Percentiles rank a stretch among this genome's conserved stretches.
Conservation (phyloP, 2,113 vertebrate species). For the Ciconia boyciana region DNA sequence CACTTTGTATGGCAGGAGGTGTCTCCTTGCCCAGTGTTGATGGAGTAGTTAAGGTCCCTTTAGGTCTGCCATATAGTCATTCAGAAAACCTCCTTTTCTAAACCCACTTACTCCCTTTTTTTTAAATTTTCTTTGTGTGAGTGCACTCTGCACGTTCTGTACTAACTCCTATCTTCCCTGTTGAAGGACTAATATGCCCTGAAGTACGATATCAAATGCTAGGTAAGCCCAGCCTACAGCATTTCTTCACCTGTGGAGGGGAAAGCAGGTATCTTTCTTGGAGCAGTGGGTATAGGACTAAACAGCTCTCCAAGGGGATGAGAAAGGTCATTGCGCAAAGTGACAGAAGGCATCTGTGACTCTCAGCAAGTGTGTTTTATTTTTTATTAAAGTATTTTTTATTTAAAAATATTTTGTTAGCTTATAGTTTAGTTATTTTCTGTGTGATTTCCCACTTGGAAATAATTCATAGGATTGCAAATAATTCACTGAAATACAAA, state of each 20-base stretch:
- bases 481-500: not conserved
- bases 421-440: not conserved
- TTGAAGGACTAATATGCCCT: not conserved
- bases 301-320: not conserved
- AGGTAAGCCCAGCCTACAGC: not conserved
- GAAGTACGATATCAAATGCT: not conserved
- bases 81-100: not conserved
- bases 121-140: too few relatives aligned
- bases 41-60: too few relatives aligned
- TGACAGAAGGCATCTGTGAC: not conserved
- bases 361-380: not conserved
- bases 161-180: not conserved
- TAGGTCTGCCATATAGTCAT: accelerated
- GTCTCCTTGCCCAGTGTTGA: not conserved
- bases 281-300: not conserved
- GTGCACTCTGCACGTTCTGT: not conserved
- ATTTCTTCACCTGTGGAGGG: not conserved
- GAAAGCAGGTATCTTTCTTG: not conserved
- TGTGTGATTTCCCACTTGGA: not conserved
- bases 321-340: not conserved
- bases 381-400: not conserved
- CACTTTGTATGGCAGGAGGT: not conserved
- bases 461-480: not conserved
- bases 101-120: not conserved
- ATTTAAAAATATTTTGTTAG: not conserved